phyloP scores from a whole-genome alignment of 2,797 vertebrate genomes.

The Hoplostethus atlanticus region DNA sequence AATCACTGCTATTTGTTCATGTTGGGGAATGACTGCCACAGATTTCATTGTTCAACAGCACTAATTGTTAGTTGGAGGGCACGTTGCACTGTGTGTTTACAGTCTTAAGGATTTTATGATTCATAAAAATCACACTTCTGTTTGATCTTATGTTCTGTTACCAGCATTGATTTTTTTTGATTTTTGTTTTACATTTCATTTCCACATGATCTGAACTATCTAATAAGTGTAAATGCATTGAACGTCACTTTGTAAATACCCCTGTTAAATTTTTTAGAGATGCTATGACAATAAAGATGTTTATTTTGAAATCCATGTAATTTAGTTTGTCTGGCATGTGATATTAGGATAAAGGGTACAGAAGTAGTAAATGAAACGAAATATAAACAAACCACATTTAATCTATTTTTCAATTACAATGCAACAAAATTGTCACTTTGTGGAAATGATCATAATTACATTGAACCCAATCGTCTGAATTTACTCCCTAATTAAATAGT shows the following conservation, averaged over 20 bases:
- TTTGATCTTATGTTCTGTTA: conserved; percentile 39
- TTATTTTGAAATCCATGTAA: conserved; percentile 61
- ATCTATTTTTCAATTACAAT: conserved; percentile 63
- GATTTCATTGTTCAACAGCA: conserved; percentile 28
- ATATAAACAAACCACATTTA: conserved; percentile 73
- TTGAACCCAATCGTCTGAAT: conserved; percentile 42
- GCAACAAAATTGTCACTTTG: conserved; percentile 56
- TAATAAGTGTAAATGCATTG: conserved; percentile 44
- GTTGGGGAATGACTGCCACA: conserved; percentile 44
- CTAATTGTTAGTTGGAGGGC: conserved; percentile 41
- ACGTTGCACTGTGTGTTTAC: conserved; percentile 39
- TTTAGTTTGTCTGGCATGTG: conserved; percentile 25
- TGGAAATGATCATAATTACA: conserved; percentile 83
- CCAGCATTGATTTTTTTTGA: conserved; percentile 8
- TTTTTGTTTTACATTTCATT: conserved; percentile 47
- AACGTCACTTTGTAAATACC: conserved; percentile 33
- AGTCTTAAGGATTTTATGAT: conserved; percentile 28
- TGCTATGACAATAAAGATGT: conserved; percentile 70
- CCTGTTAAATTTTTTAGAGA: conserved; percentile 38
- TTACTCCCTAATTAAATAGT: conserved; percentile 36
- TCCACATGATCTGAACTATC: conserved; percentile 48
- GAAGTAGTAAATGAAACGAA: conserved; percentile 21
- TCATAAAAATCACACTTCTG: conserved; percentile 38
- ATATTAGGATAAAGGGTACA: neutral
- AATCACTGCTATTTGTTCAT: conserved; percentile 57